Conservation (phyloP, 2,888 invertebrate species). For the Amitus sp. region DNA sequence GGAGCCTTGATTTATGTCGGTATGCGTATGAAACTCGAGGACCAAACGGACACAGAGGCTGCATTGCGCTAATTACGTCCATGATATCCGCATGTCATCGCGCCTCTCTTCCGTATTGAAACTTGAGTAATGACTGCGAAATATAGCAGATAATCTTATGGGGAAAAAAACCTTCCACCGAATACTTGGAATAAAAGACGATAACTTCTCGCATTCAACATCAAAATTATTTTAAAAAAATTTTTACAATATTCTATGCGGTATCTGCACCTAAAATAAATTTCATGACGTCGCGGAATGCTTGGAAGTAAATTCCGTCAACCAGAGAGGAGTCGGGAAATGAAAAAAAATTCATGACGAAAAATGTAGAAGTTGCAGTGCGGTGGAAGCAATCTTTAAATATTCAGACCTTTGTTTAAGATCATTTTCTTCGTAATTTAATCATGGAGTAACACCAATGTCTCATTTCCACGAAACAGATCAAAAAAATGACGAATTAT, state of each 20-base stretch:
- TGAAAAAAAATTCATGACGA: slow-evolving; percentile 9
- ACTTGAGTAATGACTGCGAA: too few relatives aligned
- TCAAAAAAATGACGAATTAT: too few relatives aligned
- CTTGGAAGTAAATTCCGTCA: slow-evolving; percentile 38
- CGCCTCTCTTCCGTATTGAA: too few relatives aligned
- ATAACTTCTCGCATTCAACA: too few relatives aligned
- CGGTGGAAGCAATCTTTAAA: slow-evolving; percentile 23
- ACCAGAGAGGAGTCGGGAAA: slow-evolving; percentile 31
- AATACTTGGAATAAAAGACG: too few relatives aligned
- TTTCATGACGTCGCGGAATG: slow-evolving; percentile 40
- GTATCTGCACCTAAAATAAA: slow-evolving; percentile 24
- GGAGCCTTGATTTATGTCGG: slow-evolving; percentile 44
- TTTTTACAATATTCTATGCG: neutral
- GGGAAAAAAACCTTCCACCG: too few relatives aligned
- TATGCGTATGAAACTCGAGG: slow-evolving; percentile 42
- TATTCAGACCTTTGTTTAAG: slow-evolving; percentile 44
- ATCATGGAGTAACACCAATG: too few relatives aligned
- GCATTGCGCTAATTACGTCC: slow-evolving; percentile 35
- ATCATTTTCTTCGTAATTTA: slow-evolving; percentile 45
- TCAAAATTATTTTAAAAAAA: slow-evolving; percentile 9
- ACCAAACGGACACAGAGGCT: slow-evolving; percentile 34
- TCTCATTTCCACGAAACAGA: too few relatives aligned
- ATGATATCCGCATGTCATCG: slow-evolving; percentile 37
- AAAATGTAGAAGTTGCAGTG: slow-evolving; percentile 12
- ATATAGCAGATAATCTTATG: too few relatives aligned